phyloP scores from a whole-genome alignment of 1,140 invertebrate genomes.

The Diploscapter pachys region DNA sequence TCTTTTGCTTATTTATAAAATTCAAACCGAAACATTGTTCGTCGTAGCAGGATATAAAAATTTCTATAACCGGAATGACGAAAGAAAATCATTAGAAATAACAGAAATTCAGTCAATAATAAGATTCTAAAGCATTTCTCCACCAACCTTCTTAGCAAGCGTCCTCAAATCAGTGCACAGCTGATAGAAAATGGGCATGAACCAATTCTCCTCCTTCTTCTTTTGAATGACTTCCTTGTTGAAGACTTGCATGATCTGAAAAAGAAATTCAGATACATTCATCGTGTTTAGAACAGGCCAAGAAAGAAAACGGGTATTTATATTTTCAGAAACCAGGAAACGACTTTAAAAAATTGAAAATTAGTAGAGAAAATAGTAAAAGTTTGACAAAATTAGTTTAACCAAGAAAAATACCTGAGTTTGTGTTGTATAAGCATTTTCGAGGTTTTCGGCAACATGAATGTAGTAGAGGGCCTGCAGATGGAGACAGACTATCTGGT shows the following conservation, averaged over 20 bases:
- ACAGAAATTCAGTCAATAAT: constrained; percentile 38
- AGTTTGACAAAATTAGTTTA: background rate
- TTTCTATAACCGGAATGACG: background rate
- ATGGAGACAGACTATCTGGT: constrained; percentile 32
- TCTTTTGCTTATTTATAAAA: constrained; percentile 15
- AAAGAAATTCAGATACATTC: background rate
- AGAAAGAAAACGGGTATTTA: background rate
- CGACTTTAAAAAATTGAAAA: background rate
- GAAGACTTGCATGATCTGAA: constrained; percentile 59
- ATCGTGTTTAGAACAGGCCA: background rate
- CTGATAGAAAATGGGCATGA: constrained; percentile 51
- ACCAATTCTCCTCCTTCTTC: constrained; percentile 93
- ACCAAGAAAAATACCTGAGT: constrained; percentile 19
- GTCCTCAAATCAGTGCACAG: constrained; percentile 42
- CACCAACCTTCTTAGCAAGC: constrained; percentile 48
- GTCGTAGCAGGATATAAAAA: background rate
- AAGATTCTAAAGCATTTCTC: constrained; percentile 24
- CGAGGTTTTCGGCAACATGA: constrained; percentile 19
- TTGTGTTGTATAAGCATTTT: constrained; percentile 30
- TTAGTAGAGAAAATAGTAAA: background rate
- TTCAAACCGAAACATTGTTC: constrained; percentile 4
- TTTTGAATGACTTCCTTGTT: constrained; percentile 78
- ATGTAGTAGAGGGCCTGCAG: constrained; percentile 35
- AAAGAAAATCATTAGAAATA: constrained; percentile 28
- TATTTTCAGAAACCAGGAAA: background rate